A percentile compares a stretch with the other conserved stretches of the same genome.
Conservation (phyloP, 2,797 vertebrate genomes). For the Myotis pilosus region DNA sequence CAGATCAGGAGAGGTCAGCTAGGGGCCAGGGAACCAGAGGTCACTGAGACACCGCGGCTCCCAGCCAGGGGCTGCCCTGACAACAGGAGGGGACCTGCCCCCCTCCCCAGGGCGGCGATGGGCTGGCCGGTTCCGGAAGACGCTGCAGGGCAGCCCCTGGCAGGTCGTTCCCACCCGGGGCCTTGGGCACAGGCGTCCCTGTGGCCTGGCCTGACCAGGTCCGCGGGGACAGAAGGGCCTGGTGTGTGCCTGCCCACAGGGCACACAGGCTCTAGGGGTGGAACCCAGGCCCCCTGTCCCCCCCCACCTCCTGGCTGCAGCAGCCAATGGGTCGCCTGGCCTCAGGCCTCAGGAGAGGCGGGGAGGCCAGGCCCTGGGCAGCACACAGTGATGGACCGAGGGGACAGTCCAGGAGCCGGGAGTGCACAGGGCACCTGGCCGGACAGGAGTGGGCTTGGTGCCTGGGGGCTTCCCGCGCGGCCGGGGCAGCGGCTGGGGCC, state of each 20-base stretch:
- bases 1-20: neutral
- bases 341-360: accelerated
- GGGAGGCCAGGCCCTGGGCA: accelerated
- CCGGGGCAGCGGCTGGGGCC: neutral
- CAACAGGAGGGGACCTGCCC: neutral
- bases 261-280: no score
- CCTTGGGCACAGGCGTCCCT: neutral
- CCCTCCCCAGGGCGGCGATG: neutral
- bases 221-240: accelerated
- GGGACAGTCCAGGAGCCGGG: neutral
- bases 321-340: neutral
- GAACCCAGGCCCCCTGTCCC: neutral
- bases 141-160: neutral
- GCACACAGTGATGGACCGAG: accelerated
- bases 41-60: accelerated
- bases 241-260: neutral
- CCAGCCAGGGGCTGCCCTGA: neutral
- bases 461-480: no score
- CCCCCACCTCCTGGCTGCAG: neutral
- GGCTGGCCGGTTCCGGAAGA: no score
- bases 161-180: neutral
- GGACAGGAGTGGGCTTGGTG: accelerated
- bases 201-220: neutral
- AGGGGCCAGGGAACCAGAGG: neutral
- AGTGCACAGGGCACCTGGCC: accelerated